Evolutionary conservation across 2,888 invertebrate species (phyloP).

Genomic region (Acleris holmiana): DNA sequence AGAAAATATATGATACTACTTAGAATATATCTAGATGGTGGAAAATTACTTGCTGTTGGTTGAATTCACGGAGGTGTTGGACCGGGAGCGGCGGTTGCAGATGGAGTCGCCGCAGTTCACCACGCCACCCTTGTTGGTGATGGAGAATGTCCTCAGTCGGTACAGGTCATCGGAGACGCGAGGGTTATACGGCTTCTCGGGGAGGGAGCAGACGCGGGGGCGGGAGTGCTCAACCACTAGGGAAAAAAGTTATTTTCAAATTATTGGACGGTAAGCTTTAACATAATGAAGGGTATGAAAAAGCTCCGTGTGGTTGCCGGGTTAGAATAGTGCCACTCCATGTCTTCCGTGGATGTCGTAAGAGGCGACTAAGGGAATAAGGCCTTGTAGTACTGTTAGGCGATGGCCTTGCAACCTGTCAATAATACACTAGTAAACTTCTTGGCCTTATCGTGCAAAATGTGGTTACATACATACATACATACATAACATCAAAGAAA

Average conservation of each 20-base stretch:
- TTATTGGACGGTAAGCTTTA: not conserved
- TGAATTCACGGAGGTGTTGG: slow-evolving; percentile 94
- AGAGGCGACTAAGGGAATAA: too few relatives aligned
- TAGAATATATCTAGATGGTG: not conserved
- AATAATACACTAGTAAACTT: too few relatives aligned
- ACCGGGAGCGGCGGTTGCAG: slow-evolving; percentile 92
- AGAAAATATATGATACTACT: too few relatives aligned
- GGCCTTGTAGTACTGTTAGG: too few relatives aligned
- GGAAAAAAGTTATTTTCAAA: not conserved
- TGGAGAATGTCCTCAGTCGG: slow-evolving; percentile 92
- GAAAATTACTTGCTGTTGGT: slow-evolving; percentile 89
- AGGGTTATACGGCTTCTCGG: slow-evolving; percentile 94
- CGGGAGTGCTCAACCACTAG: slow-evolving; percentile 93
- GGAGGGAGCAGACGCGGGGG: slow-evolving; percentile 92
- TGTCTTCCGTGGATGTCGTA: too few relatives aligned
- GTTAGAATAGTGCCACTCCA: too few relatives aligned
- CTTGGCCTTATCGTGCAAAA: too few relatives aligned
- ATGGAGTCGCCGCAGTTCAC: slow-evolving; percentile 96
- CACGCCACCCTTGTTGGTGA: slow-evolving; percentile 93
- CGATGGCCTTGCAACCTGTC: too few relatives aligned
- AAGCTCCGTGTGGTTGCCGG: too few relatives aligned
- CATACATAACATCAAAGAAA: too few relatives aligned
- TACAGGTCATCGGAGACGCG: slow-evolving; percentile 93
- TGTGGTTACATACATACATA: too few relatives aligned
- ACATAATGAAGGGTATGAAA: too few relatives aligned